phyloP scores from a whole-genome alignment of 2,888 invertebrate genomes.

The Hesperia comma region DNA sequence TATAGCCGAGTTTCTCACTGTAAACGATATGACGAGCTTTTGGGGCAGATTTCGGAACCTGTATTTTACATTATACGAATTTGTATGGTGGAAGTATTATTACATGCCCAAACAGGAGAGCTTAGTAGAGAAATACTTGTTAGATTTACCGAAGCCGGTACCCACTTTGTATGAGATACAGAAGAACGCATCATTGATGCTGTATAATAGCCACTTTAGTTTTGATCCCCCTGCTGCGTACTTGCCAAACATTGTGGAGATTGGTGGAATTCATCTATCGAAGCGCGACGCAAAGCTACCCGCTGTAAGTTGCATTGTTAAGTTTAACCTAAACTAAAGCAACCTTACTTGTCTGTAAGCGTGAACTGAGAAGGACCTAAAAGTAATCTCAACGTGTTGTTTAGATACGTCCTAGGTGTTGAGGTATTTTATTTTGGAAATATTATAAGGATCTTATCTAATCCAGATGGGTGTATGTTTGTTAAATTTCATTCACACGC shows the following conservation, averaged over 20 bases:
- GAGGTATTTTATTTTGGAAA: too few species aligned
- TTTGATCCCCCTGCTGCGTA: conserved; percentile 72
- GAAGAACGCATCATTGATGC: conserved; percentile 65
- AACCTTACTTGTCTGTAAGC: too few species aligned
- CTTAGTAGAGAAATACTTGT: conserved; percentile 64
- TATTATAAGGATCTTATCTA: too few species aligned
- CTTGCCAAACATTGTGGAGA: conserved; percentile 81
- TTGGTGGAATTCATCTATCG: conserved; percentile 81
- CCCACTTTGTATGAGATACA: conserved; percentile 69
- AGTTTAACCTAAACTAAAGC: too few species aligned
- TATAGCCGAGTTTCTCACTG: conserved; percentile 60
- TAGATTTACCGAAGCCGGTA: conserved; percentile 57
- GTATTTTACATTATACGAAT: conserved; percentile 67
- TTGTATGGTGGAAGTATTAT: conserved; percentile 66
- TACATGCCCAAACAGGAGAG: conserved; percentile 65
- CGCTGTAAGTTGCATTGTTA: conserved; percentile 48
- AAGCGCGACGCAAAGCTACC: conserved; percentile 58
- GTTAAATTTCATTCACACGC: too few species aligned
- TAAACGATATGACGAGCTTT: conserved; percentile 81
- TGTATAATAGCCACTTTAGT: conserved; percentile 79
- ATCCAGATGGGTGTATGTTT: too few species aligned
- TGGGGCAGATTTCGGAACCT: conserved; percentile 76
- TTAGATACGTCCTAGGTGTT: too few species aligned
- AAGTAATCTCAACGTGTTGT: too few species aligned
- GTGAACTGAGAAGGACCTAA: too few species aligned